These are phyloP conservation scores for Thymelicus sylvestris DNA, from an alignment of 2,888 invertebrate genomes.

Conservation along the genomic window DNA sequence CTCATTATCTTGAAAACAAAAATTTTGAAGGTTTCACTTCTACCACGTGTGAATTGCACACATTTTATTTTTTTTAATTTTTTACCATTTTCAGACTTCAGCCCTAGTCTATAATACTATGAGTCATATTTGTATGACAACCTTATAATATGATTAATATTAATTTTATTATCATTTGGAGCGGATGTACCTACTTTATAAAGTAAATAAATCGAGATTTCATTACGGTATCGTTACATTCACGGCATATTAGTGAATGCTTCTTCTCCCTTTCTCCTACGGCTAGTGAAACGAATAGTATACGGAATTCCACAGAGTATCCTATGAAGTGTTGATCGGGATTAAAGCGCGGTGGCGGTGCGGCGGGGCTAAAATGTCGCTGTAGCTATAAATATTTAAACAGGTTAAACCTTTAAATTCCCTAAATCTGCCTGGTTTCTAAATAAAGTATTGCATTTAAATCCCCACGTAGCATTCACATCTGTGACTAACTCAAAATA, in stretches of 20 bases:
- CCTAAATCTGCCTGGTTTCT: no score
- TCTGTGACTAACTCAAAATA: no score
- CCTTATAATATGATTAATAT: not conserved
- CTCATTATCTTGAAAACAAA: no score
- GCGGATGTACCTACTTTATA: constrained; percentile 24
- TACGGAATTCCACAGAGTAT: constrained; percentile 33
- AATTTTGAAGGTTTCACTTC: no score
- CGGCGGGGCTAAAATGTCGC: constrained; percentile 27
- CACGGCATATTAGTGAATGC: constrained; percentile 18
- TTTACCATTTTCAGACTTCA: no score
- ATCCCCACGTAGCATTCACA: no score
- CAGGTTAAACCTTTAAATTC: no score
- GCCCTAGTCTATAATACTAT: not conserved
- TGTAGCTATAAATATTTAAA: not conserved
- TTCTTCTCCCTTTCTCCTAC: constrained; percentile 20
- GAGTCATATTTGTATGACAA: not conserved
- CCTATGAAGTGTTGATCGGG: constrained; percentile 36
- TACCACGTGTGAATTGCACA: no score
- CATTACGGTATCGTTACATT: constrained; percentile 25
- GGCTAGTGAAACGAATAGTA: constrained; percentile 9
- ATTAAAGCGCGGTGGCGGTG: constrained; percentile 15
- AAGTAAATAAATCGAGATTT: constrained; percentile 25
- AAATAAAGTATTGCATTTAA: no score
- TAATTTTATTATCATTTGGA: constrained; percentile 11
- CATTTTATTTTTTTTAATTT: no score